Percentiles rank a stretch among this genome's conserved stretches.
phyloP scores from a whole-genome alignment of 2,888 invertebrate genomes.

The Xestoiulus laeticollis region DNA sequence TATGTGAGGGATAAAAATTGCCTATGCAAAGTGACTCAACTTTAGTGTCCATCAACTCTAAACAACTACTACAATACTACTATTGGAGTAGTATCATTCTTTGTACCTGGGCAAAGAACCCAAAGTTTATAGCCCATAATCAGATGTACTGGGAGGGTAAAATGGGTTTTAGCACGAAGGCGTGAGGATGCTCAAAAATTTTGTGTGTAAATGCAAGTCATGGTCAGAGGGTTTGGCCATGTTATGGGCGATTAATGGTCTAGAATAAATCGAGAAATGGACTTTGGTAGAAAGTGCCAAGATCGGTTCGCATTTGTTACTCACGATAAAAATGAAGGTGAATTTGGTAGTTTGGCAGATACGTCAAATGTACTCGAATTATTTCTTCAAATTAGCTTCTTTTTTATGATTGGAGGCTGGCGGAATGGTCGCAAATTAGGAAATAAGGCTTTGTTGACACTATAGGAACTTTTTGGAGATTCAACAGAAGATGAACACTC shows the following conservation, averaged over 20 bases:
- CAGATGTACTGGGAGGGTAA: background rate
- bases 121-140: background rate
- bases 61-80: background rate
- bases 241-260: slow-evolving; percentile 32
- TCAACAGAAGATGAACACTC: background rate
- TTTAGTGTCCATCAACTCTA: background rate
- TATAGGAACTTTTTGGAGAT: background rate
- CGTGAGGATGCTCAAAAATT: background rate
- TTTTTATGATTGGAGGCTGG: background rate
- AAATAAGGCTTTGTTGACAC: background rate
- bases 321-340: slow-evolving; percentile 23
- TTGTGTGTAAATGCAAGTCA: slow-evolving; percentile 23
- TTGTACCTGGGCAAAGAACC: background rate
- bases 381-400: background rate
- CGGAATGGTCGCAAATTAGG: background rate
- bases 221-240: background rate
- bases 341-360: background rate
- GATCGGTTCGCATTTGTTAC: background rate
- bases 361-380: background rate
- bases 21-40: too few species aligned
- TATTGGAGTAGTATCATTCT: background rate
- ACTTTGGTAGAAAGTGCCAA: slow-evolving; percentile 1
- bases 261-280: slow-evolving; percentile 28
- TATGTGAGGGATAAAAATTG: too few species aligned
- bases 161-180: background rate